Conservation (phyloP, 2,797 vertebrate species). For the Sebastes hopkinsi region DNA sequence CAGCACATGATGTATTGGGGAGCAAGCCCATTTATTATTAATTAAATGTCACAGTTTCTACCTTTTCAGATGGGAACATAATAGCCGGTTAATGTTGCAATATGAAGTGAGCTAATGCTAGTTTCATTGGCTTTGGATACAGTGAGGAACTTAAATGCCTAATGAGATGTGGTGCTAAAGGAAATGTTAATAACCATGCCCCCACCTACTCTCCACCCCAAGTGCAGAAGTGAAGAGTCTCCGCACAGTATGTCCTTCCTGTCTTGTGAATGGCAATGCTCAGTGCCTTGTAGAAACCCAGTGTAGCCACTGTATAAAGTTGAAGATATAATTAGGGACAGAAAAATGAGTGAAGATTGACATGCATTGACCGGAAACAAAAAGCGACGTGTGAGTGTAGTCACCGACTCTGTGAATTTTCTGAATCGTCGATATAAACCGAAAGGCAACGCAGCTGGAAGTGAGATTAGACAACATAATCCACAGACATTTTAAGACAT, state of each 20-base stretch:
- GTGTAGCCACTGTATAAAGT: constrained; percentile 38
- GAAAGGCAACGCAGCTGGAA: neutral
- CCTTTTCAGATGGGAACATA: constrained; percentile 23
- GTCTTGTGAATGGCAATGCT: constrained; percentile 1
- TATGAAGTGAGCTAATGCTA: constrained; percentile 8
- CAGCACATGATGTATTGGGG: constrained; percentile 3
- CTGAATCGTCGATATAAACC: neutral
- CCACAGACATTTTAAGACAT: constrained; percentile 6
- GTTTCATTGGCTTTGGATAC: constrained; percentile 20
- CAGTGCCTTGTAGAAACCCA: constrained; percentile 7
- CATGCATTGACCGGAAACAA: neutral
- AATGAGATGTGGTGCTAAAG: constrained; percentile 32
- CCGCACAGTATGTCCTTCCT: constrained; percentile 2
- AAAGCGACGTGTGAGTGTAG: neutral
- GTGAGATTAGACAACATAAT: constrained; percentile 2
- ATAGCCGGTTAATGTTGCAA: constrained; percentile 24
- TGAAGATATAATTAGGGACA: constrained; percentile 28
- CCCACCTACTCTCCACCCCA: neutral
- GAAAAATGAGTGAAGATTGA: neutral
- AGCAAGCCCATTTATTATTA: constrained; percentile 27
- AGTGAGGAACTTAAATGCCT: constrained; percentile 14
- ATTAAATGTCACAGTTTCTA: constrained; percentile 41
- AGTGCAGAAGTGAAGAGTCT: constrained; percentile 11
- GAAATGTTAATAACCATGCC: constrained; percentile 45
- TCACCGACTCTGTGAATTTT: neutral